Base-by-base conservation (phyloP, 2,888 invertebrate genomes). In the Sarcophaga carnaria region DNA sequence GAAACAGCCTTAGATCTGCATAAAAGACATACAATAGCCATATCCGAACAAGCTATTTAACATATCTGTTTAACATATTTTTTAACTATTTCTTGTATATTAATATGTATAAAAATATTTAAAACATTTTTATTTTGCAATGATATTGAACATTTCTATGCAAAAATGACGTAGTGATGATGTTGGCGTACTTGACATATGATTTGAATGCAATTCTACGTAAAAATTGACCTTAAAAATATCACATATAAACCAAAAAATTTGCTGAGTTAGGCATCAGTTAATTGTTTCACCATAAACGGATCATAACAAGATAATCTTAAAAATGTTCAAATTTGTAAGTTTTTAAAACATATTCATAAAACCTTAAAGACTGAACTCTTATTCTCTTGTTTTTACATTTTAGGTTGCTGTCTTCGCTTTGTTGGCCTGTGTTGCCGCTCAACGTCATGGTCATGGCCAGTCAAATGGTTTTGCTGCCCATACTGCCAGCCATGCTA, bases 401-500 rank as follows among this genome's bases (percentile, higher is more conserved):
- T 12, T 20, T 63, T 14, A 80, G 79, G 6, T 80, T 71, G 54
- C 22, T 37, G 45, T 88, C 45, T 82, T 17, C 49, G 82, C 79
- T 22, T n/a, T 88, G 11, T 69, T 88, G 8, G 81, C 83, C 22
- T 22, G 76, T 3, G 80, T 11, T 37, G 74, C 72, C 4, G 69
- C 74, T 63, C 45, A 59, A 69, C 72, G 49, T 60, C 60, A 66
- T 49, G 66, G 62, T 54, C 22, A 10, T 4, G 67, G 63, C 49
- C 37, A 74, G 20, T 8, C 17, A 10, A 6, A n/a, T 17, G 47
- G 74, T 37, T 12, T 45, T 59, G 12, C 27, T 64, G 6, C 47
- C 54, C 64, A 20, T 22, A 47, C n/a, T 64, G 10, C 80, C 54
- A 63, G 27, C 25, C 64, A 47, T 69, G 69, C 22, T 0, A 25